Evolutionary conservation across 2,797 vertebrate species (phyloP).

Genomic region (Pithecia hirsuta): DNA sequence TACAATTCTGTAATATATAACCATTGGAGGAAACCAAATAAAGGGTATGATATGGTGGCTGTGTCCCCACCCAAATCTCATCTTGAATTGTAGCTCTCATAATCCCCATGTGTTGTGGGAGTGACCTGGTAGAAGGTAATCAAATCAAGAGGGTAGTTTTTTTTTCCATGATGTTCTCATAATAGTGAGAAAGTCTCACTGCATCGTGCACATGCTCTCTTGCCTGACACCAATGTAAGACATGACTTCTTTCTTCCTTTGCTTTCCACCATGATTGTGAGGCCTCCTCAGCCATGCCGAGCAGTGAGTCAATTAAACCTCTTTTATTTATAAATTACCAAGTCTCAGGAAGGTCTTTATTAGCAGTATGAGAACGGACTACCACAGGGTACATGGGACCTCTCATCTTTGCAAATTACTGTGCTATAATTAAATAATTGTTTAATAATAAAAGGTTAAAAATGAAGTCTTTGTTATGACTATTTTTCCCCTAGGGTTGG

Average conservation of each 20-base stretch:
- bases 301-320: not conserved
- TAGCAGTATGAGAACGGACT: not conserved
- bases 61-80: not conserved
- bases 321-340: not conserved
- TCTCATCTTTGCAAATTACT: not conserved
- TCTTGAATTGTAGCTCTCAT: not conserved
- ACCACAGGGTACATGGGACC: not conserved
- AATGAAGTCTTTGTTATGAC: not conserved
- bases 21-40: not conserved
- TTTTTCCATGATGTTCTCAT: not conserved
- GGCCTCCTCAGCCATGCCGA: not conserved
- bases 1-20: not conserved
- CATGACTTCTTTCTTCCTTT: not conserved
- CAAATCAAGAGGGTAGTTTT: not conserved
- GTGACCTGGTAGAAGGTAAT: not conserved
- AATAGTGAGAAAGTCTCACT: not conserved
- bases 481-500: not conserved
- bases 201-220: not conserved
- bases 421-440: not conserved
- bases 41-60: not conserved
- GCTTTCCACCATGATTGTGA: not conserved
- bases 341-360: not conserved
- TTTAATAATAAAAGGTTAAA: not conserved
- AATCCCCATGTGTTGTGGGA: not conserved
- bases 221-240: not conserved